phyloP scores from a whole-genome alignment of 2,888 invertebrate genomes.

The Napeogenes sylphis region DNA sequence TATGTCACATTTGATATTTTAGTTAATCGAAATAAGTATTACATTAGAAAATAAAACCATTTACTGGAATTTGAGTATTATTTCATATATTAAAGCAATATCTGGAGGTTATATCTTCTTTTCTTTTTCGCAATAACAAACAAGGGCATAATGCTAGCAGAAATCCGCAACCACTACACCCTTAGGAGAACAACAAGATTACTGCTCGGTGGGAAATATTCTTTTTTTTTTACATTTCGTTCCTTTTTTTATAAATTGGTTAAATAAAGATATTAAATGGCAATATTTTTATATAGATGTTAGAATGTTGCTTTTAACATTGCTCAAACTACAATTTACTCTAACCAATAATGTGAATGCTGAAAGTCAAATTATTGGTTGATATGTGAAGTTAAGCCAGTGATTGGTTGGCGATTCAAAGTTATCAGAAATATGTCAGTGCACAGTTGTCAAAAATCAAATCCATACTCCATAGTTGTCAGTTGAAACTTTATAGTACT shows the following conservation, averaged over 20 bases:
- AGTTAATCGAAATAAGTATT: slow-evolving; percentile 57
- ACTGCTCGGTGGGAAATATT: too few species aligned
- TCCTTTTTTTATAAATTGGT: too few species aligned
- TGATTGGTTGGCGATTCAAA: slow-evolving; percentile 1
- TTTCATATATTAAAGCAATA: slow-evolving; percentile 13
- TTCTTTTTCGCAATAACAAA: too few species aligned
- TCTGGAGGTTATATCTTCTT: too few species aligned
- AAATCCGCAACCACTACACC: too few species aligned
- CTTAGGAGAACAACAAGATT: too few species aligned
- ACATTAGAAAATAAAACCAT: slow-evolving; percentile 62
- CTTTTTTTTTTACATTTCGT: too few species aligned
- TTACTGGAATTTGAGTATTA: slow-evolving; percentile 52
- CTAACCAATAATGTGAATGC: background rate
- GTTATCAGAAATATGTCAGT: background rate
- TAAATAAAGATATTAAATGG: too few species aligned
- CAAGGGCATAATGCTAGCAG: too few species aligned
- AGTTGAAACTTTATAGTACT: too few species aligned
- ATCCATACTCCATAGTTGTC: background rate
- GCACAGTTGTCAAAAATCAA: background rate
- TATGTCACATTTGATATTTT: slow-evolving; percentile 37
- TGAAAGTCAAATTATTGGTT: background rate
- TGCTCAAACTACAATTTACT: background rate
- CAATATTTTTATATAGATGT: too few species aligned
- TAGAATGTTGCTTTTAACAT: too few species aligned
- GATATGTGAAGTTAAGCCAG: background rate